Evolutionary conservation across 1,140 invertebrate species (phyloP).

Genomic region (Onthophagus taurus): DNA sequence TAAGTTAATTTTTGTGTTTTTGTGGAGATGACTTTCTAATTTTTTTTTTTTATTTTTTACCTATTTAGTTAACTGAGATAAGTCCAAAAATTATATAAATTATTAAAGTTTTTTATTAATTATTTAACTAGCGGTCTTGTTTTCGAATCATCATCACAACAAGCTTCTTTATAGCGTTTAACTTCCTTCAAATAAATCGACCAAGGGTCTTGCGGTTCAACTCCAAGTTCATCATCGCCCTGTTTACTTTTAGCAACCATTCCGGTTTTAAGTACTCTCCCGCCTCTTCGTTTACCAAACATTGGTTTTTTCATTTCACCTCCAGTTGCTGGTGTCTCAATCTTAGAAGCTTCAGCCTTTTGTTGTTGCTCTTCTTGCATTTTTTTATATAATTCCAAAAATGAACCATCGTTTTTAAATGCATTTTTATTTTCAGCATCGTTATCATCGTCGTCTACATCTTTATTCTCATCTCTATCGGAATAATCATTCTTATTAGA

Average conservation of each 20-base stretch:
- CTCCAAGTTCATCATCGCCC: slow-evolving; percentile 50
- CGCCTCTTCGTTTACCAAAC: slow-evolving; percentile 77
- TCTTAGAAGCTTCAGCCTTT: slow-evolving; percentile 20
- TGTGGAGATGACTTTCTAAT: neutral
- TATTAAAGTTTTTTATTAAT: slow-evolving; percentile 7
- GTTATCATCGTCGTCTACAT: slow-evolving; percentile 25
- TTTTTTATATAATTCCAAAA: slow-evolving; percentile 82
- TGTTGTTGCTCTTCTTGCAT: slow-evolving; percentile 57
- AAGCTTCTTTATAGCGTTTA: slow-evolving; percentile 81
- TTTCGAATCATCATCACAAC: slow-evolving; percentile 85
- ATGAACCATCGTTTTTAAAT: slow-evolving; percentile 79
- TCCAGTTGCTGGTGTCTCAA: slow-evolving; percentile 21
- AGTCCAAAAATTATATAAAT: slow-evolving; percentile 10
- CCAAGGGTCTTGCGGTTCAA: slow-evolving; percentile 78
- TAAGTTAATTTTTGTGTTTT: neutral
- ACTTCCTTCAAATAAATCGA: slow-evolving; percentile 88
- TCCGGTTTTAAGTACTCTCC: slow-evolving; percentile 78
- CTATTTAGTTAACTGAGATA: slow-evolving; percentile 2
- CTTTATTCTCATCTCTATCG: slow-evolving; percentile 21
- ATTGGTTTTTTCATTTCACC: slow-evolving; percentile 45
- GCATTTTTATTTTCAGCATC: slow-evolving; percentile 44
- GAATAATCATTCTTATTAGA: slow-evolving; percentile 11
- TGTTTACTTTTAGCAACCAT: slow-evolving; percentile 76
- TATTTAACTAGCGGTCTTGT: slow-evolving; percentile 85
- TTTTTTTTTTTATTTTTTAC: neutral